phyloP scores from a whole-genome alignment of 2,797 vertebrate genomes.

The Peromyscus eremicus region DNA sequence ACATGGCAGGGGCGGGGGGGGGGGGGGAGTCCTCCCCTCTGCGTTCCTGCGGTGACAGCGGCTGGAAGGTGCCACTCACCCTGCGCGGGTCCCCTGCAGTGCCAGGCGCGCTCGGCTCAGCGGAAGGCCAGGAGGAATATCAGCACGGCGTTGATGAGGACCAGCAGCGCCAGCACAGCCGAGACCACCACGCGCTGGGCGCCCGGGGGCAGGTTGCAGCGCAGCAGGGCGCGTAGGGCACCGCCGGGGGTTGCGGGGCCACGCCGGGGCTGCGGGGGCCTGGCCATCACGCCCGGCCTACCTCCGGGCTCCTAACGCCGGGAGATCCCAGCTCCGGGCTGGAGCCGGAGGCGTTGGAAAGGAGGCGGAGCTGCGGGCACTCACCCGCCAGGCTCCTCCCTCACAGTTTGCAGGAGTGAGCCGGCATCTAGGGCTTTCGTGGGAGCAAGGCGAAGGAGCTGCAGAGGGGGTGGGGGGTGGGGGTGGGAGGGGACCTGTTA shows the following conservation, averaged over 20 bases:
- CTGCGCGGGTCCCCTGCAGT: not conserved
- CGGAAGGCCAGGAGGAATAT: slow-evolving; percentile 98
- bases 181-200: slow-evolving; percentile 97
- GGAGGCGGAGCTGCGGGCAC: slow-evolving; percentile 62
- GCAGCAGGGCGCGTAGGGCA: slow-evolving; percentile 91
- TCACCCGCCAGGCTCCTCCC: not conserved
- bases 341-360: not conserved
- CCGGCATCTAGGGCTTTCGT: not conserved
- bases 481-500: not conserved
- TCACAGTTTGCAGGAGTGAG: not conserved
- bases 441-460: not conserved
- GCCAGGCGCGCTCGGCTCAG: slow-evolving; percentile 85
- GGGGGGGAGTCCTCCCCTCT: too few relatives aligned
- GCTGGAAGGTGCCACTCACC: slow-evolving; percentile 79
- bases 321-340: not conserved
- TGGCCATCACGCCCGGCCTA: slow-evolving; percentile 87
- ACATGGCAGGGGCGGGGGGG: not conserved
- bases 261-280: slow-evolving; percentile 86
- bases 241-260: slow-evolving; percentile 89
- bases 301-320: not conserved
- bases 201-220: slow-evolving; percentile 97
- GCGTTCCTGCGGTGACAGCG: slow-evolving; percentile 84
- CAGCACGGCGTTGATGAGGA: slow-evolving; percentile 98
- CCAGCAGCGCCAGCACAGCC: slow-evolving; percentile 96
- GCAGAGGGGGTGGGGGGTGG: too few relatives aligned